Percentiles rank a stretch among this genome's conserved stretches.
Conservation (phyloP, 2,797 vertebrate genomes). For the Channa striata region DNA sequence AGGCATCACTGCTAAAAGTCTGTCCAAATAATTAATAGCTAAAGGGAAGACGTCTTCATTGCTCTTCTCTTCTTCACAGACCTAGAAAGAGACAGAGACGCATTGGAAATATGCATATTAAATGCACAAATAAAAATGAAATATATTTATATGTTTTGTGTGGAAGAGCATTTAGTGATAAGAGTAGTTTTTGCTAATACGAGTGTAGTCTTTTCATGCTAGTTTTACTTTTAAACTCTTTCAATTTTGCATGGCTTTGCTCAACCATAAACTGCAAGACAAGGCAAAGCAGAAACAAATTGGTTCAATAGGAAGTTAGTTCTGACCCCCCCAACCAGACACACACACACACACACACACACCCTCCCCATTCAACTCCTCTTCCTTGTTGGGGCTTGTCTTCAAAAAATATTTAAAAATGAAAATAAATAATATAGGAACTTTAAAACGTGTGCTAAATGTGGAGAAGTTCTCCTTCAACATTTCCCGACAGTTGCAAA, state of each 20-base stretch:
- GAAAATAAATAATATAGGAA: constrained; percentile 53
- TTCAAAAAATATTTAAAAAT: constrained; percentile 85
- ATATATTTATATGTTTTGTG: not conserved
- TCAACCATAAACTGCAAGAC: constrained; percentile 29
- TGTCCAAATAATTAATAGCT: constrained; percentile 98
- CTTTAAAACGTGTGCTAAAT: constrained; percentile 61
- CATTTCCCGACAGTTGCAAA: constrained; percentile 83
- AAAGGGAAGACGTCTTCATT: constrained; percentile 95
- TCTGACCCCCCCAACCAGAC: constrained; percentile 25
- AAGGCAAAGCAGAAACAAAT: constrained; percentile 64
- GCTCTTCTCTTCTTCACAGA: constrained; percentile 94
- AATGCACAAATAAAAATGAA: not conserved
- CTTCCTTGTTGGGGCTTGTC: constrained; percentile 79
- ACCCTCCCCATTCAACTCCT: constrained; percentile 60
- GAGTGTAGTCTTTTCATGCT: not conserved
- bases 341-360: not conserved
- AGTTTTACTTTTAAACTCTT: not conserved
- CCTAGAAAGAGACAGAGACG: constrained; percentile 76
- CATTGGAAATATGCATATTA: not conserved
- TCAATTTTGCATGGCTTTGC: constrained; percentile 9
- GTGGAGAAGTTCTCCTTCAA: constrained; percentile 40
- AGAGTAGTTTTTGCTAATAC: not conserved
- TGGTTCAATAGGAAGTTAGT: constrained; percentile 67
- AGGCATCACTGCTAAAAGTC: constrained; percentile 91
- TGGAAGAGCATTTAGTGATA: not conserved